Evolutionary conservation across 2,113 vertebrate species (phyloP).

Genomic region (Quiscalus mexicanus): DNA sequence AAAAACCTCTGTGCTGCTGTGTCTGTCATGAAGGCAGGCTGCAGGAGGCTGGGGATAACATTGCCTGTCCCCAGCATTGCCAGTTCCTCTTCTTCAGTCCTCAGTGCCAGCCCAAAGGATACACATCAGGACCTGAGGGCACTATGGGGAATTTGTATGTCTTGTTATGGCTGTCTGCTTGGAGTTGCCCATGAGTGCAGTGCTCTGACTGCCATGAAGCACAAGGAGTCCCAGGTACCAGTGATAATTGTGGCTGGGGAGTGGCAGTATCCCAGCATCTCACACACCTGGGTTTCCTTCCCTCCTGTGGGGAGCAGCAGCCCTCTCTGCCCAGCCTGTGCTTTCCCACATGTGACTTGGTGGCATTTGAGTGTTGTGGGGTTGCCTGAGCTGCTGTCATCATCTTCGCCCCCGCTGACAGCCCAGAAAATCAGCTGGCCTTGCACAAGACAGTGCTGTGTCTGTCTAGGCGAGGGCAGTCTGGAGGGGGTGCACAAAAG

Average conservation of each 20-base stretch:
- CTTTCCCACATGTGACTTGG: fast-evolving
- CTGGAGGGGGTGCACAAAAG: not conserved
- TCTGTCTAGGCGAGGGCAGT: not conserved
- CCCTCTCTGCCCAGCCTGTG: fast-evolving
- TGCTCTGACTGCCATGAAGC: not conserved
- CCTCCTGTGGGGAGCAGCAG: not conserved
- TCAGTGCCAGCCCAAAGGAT: not conserved
- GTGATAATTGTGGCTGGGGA: fast-evolving
- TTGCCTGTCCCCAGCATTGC: not conserved
- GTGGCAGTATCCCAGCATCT: not conserved
- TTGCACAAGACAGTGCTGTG: not conserved
- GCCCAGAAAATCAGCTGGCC: not conserved
- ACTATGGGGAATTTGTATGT: not conserved
- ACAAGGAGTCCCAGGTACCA: not conserved
- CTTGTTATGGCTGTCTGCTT: not conserved
- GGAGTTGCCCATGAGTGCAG: not conserved
- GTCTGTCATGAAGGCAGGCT: not conserved
- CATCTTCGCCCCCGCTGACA: fast-evolving
- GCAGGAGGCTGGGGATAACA: fast-evolving
- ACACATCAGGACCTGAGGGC: not conserved
- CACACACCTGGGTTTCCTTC: not conserved
- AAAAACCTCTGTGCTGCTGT: not conserved
- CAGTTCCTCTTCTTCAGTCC: not conserved
- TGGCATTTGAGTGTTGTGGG: not conserved
- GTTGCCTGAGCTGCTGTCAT: not conserved